Evolutionary conservation across 1,140 invertebrate genomes (phyloP), one percentile per base, ranked within the genome.

Genomic region (Geopemphigus sp.): DNA sequence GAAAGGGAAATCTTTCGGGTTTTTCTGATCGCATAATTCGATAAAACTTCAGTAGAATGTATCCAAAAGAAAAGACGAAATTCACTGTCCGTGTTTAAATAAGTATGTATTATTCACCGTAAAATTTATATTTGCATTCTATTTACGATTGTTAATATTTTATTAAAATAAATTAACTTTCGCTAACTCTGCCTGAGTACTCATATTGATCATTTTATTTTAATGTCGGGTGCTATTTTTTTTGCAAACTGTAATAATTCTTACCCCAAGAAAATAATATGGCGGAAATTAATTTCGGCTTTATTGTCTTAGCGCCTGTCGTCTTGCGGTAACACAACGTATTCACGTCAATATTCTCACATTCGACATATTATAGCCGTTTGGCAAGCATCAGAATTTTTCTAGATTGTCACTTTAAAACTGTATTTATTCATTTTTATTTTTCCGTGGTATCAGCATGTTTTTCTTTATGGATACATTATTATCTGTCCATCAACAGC

Each of bases 311-410:
- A 26, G 22, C 15, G 26, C 19, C 17, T 53, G 22, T 45, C 47
- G 8, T 70, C 5, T 10, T 24, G 22, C 3, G 8, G 24, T 19
- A 53, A 24, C 12, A 12, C 39, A 47, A 17, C 11, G n/a, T 39
- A 64, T n/a, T 50, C 39, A 24, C 22, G n/a, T 68, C n/a, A 68
- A 10, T 50, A 50, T 47, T 6, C 11, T 68, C n/a, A 47, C n/a
- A 14, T 70, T 70, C 47, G 15, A 70, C 24, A 70, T 29, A 12
- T 11, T 53, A 19, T 53, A 10, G 14, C 45, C 24, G 22, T 70
- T 70, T 70, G 68, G 53, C 47, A 70, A 70, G 24, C 68, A 10
- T 53, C 50, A 22, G 47, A 10, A 39, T 70, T 68, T 47, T 68
- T 19, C 14, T 19, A 50, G 24, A 50, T 53, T 53, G 68, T 70